phyloP scores from a whole-genome alignment of 2,113 vertebrate genomes.

The Muscicapa adusta region DNA sequence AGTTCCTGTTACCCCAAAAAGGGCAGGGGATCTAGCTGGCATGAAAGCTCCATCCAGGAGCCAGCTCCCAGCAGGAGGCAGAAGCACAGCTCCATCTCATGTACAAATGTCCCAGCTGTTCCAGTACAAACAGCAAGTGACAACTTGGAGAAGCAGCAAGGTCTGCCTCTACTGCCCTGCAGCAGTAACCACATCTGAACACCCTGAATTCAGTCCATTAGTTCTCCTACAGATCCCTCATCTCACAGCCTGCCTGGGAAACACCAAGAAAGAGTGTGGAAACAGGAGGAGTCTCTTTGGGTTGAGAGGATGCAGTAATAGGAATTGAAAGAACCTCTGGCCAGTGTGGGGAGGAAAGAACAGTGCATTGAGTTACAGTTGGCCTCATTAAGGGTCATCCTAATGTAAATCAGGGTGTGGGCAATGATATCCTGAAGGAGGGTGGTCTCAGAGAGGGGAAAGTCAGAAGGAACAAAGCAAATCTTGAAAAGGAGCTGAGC shows the following conservation, averaged over 20 bases:
- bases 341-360: not conserved
- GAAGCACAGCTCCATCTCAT: not conserved
- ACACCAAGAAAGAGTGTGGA: not conserved
- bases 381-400: not conserved
- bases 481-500: not conserved
- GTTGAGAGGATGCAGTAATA: not conserved
- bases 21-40: not conserved
- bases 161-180: not conserved
- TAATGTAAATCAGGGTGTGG: not conserved
- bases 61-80: not conserved
- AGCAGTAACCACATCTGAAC: not conserved
- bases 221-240: not conserved
- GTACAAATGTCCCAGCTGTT: not conserved
- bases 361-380: not conserved
- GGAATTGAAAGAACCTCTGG: not conserved
- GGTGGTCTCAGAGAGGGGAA: not conserved
- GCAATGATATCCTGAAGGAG: not conserved
- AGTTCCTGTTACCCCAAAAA: not conserved
- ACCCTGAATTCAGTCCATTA: not conserved
- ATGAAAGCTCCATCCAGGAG: accelerated
- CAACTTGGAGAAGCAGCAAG: not conserved
- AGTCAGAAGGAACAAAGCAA: not conserved
- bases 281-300: not conserved
- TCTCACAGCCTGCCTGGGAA: not conserved
- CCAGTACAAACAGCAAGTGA: not conserved